Evolutionary conservation across 2,888 invertebrate species (phyloP).

Genomic region (Erebia palarica): DNA sequence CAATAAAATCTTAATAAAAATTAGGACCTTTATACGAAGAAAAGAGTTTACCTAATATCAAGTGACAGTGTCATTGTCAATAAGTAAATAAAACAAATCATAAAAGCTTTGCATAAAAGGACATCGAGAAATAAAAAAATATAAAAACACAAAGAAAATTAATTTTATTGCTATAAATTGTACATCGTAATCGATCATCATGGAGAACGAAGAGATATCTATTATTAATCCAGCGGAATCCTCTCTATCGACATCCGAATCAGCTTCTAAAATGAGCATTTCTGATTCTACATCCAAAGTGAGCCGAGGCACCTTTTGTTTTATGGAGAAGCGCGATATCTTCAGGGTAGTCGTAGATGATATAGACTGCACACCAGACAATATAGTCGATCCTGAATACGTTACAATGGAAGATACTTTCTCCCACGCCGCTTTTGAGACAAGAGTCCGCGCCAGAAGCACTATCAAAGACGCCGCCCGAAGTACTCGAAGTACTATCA

Average conservation of each 20-base stretch:
- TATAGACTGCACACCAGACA: slow-evolving; percentile 64
- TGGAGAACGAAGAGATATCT: slow-evolving; percentile 4
- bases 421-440: slow-evolving; percentile 67
- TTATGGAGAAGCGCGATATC: slow-evolving; percentile 59
- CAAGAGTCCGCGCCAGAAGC: slow-evolving; percentile 47
- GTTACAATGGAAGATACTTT: slow-evolving; percentile 62
- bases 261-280: slow-evolving; percentile 38
- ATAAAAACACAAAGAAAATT: not conserved
- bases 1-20: too few relatives aligned
- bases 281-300: slow-evolving; percentile 45
- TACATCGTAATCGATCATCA: not conserved
- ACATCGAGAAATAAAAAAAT: not conserved
- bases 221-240: slow-evolving; percentile 13
- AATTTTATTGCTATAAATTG: not conserved
- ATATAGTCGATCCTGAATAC: slow-evolving; percentile 57
- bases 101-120: too few relatives aligned
- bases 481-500: slow-evolving; percentile 53
- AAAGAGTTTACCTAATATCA: too few relatives aligned
- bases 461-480: too few relatives aligned
- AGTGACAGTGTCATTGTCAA: not conserved
- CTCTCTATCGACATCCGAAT: slow-evolving; percentile 21
- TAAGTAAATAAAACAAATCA: not conserved
- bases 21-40: too few relatives aligned
- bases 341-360: slow-evolving; percentile 55
- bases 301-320: slow-evolving; percentile 49